Base-by-base conservation (phyloP, 2,888 invertebrate genomes). In the Flexamia atlantica region DNA sequence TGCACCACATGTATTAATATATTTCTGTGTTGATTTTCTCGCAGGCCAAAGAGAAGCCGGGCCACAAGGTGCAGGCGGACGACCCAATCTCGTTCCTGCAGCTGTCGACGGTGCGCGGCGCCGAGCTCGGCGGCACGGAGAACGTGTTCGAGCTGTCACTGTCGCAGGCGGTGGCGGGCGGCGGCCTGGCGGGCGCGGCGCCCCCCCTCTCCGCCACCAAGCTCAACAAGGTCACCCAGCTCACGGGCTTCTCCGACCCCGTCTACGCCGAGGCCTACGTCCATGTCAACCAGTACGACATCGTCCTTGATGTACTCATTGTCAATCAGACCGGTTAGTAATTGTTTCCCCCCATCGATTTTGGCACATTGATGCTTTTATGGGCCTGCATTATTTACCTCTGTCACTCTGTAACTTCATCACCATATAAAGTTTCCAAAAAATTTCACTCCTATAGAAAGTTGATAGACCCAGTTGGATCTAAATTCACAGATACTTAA, bases 201-300 rank as follows among this genome's bases (percentile, higher is more conserved):
- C 84, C 86, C 30, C 85, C 86, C 20, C 85, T 88, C 57, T 87
- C 87, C 23, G 86, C 87, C 12, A 88, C 88, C 64, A 88, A 88
- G 86, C 85, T 88, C 17, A 88, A 88, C 85, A 88, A 88, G 84
- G 88, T 88, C 7, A 88, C 98, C 50, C 99, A 99, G 90, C 92
- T 99, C 89, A 99, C 99, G 3, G 99, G 99, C 17, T 99, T 99
- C 92, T 98, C 98, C 0, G 99, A 99, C 92, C 99, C 99, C 0
- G 99, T 99, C 85, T 99, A 99, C 90, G 98, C 99, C 0, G 99
- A 99, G 92, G 99, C 99, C n/a, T 97, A 99, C 89, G 99, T 99
- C 0, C 96, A 99, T 90, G 99, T 99, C 87, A 98, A 98, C 91
- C 98, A 98, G 90, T 99, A 98, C 91, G 99, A 99, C 90, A 99